Conservation (phyloP, 2,113 vertebrate genomes). For the Tragelaphus imberbis region DNA sequence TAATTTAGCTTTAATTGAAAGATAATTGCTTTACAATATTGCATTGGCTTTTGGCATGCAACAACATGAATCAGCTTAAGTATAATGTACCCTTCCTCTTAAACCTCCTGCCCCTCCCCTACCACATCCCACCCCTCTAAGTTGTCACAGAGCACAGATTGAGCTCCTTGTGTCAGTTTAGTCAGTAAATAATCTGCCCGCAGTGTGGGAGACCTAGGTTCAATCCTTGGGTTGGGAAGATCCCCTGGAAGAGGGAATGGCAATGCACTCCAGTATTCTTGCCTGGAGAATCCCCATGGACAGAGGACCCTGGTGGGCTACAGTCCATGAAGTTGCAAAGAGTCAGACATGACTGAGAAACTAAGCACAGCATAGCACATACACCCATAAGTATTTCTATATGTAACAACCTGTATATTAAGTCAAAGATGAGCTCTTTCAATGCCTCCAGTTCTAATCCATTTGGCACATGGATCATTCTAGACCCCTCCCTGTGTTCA, state of each 20-base stretch:
- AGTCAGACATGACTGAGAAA: background rate
- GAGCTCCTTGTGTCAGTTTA: background rate
- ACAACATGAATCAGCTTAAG: background rate
- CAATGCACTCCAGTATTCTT: background rate
- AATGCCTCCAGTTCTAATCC: background rate
- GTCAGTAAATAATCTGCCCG: background rate
- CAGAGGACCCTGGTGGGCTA: background rate
- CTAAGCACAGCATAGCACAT: background rate
- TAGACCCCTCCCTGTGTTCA: background rate
- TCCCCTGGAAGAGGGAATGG: background rate
- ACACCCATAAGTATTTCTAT: background rate
- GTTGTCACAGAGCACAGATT: background rate
- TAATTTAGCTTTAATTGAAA: background rate
- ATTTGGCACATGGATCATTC: background rate
- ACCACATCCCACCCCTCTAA: background rate
- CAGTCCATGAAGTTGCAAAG: background rate
- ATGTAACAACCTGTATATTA: background rate
- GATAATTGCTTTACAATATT: background rate
- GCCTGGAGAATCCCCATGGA: background rate
- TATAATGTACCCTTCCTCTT: background rate
- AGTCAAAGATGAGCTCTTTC: background rate
- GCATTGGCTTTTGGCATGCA: background rate
- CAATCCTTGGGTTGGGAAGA: background rate
- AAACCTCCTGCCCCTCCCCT: background rate
- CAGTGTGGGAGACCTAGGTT: background rate